A percentile compares a stretch with the other conserved stretches of the same genome.
Conservation (phyloP, 2,888 invertebrate species). For the Chrysolina americana region DNA sequence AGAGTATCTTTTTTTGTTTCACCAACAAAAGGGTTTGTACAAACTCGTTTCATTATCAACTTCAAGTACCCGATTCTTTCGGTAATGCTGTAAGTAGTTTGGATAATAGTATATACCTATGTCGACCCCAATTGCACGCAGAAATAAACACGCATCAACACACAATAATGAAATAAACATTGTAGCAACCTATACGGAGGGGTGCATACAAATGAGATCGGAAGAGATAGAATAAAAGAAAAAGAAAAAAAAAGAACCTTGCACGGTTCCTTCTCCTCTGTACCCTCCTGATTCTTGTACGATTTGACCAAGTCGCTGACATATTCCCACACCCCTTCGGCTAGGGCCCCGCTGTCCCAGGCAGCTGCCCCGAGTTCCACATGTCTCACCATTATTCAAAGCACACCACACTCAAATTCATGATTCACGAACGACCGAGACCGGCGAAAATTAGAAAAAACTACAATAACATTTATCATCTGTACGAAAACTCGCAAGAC, state of each 20-base stretch:
- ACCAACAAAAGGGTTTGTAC: neutral
- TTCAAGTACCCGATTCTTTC: neutral
- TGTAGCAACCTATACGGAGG: constrained; percentile 18
- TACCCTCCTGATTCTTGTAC: constrained; percentile 64
- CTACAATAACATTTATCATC: neutral
- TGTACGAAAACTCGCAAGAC: neutral
- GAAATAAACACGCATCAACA: constrained; percentile 1
- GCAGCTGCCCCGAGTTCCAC: constrained; percentile 71
- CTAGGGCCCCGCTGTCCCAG: constrained; percentile 71
- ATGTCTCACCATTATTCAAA: constrained; percentile 64
- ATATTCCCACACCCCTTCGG: constrained; percentile 79
- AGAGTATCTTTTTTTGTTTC: neutral
- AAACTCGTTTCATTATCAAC: neutral
- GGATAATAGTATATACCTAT: neutral
- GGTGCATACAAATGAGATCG: constrained; percentile 29
- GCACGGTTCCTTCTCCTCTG: constrained; percentile 50
- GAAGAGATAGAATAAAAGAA: constrained; percentile 21
- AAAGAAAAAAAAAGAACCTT: constrained; percentile 41
- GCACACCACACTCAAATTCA: constrained; percentile 26
- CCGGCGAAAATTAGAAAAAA: too few species aligned
- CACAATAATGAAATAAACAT: constrained; percentile 29
- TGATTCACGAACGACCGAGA: neutral
- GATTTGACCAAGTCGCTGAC: constrained; percentile 78
- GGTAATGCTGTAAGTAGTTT: neutral
- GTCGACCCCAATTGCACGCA: constrained; percentile 10